Percentiles rank a stretch among this genome's conserved stretches.
Conservation (phyloP, 1,140 invertebrate species). For the Lutraria rhynchaena region DNA sequence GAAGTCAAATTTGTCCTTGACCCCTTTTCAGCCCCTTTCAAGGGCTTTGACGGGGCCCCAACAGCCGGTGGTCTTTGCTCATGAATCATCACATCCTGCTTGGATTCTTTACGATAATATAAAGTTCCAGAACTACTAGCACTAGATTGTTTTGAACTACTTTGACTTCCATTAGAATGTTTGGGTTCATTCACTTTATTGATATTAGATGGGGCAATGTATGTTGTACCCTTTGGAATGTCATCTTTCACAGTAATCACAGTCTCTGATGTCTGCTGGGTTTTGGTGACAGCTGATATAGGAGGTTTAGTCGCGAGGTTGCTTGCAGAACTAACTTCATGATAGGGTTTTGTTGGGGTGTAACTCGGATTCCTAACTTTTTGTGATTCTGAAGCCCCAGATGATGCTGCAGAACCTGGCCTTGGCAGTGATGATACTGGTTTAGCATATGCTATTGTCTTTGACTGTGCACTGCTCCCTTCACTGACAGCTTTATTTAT, state of each 20-base stretch:
- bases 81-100: slow-evolving; percentile 64
- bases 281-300: slow-evolving; percentile 43
- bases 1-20: slow-evolving; percentile 31
- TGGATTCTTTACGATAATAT: slow-evolving; percentile 71
- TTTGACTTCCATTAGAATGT: not conserved
- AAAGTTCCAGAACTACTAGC: slow-evolving; percentile 59
- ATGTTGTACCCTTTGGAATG: slow-evolving; percentile 38
- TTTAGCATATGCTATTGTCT: slow-evolving; percentile 49
- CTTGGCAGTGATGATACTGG: slow-evolving; percentile 53
- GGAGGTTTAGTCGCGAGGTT: slow-evolving; percentile 13
- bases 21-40: slow-evolving; percentile 57
- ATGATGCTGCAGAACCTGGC: slow-evolving; percentile 16
- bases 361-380: slow-evolving; percentile 77
- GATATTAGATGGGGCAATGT: slow-evolving; percentile 49
- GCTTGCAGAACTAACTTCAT: slow-evolving; percentile 64
- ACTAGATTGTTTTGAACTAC: slow-evolving; percentile 30
- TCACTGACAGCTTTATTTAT: slow-evolving; percentile 4
- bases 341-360: slow-evolving; percentile 77
- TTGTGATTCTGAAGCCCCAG: slow-evolving; percentile 52
- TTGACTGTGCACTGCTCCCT: not conserved
- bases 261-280: slow-evolving; percentile 56
- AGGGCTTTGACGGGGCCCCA: slow-evolving; percentile 66
- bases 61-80: slow-evolving; percentile 72
- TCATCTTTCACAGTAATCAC: slow-evolving; percentile 42
- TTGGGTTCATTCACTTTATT: slow-evolving; percentile 63